Evolutionary conservation across 2,113 vertebrate genomes (phyloP), one percentile per base, ranked within the genome.

Genomic region (Pseudonaja textilis): DNA sequence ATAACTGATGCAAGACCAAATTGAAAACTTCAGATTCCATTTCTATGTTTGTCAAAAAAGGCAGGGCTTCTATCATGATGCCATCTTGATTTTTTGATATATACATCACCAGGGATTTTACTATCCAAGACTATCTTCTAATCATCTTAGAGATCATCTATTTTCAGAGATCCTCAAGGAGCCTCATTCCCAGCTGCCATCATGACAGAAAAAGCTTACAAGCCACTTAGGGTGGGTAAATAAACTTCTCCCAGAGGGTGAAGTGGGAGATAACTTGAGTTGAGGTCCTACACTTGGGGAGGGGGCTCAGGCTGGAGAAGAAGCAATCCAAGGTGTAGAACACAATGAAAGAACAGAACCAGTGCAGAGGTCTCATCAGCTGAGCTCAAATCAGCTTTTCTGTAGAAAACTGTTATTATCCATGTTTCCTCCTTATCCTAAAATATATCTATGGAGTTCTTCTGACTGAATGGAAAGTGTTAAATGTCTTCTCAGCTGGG

Each of bases 401-500:
- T 5, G 57, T 54, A 55, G 64, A 93, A 94, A 23, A 85, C 93
- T 87, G 94, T 61, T 56, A 39, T 55, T 25, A 50, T 55, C 0
- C 0, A 0, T 93, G 94, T 9, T 0, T 0, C 0, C 61, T 87
- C 25, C 92, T 95, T 57, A 10, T 56, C 90, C 69, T 0, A 52
- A 74, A 91, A 91, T 64, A 74, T 90, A 23, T 91, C 85, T 88
- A 89, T 0, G 0, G 7, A 64, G 10, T 14, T 54, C 50, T 81
- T 0, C 0, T 5, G 0, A 0, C 3, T 59, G 95, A 18, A 10
- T 95, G 39, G 94, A 96, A 95, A 91, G 92, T 0, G 92, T 97
- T 96, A 95, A 96, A 91, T 0, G 90, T 69, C 87, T 0, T 42
- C 59, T 88, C 95, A 91, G 96, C 94, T 92, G 95, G 56, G 8